A percentile compares a stretch with the other conserved stretches of the same genome.
phyloP scores from a whole-genome alignment of 2,888 invertebrate species.

The Drosophila limbata region DNA sequence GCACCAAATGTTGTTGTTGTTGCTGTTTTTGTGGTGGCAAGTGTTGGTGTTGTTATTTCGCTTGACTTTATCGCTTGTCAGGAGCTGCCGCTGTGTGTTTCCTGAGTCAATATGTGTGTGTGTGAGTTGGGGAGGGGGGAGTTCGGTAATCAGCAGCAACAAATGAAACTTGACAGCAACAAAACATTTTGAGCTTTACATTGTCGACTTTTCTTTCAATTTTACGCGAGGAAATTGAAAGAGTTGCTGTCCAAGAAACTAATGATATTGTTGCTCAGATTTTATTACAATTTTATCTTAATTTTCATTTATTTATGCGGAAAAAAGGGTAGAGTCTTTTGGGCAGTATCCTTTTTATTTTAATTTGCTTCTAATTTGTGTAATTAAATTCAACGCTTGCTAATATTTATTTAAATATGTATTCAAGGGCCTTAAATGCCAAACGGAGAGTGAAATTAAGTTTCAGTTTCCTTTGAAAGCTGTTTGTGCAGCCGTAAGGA shows the following conservation, averaged over 20 bases:
- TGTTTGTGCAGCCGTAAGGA: conserved; percentile 23
- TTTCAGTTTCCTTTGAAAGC: conserved; percentile 32
- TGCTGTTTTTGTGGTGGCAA: conserved; percentile 41
- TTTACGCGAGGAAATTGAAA: conserved; percentile 46
- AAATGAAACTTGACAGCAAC: conserved; percentile 69
- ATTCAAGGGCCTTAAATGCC: conserved; percentile 7
- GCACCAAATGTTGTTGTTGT: conserved; percentile 18
- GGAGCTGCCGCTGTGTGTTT: conserved; percentile 25
- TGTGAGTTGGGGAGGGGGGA: too few species aligned
- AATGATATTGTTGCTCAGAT: conserved; percentile 10
- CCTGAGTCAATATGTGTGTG: conserved; percentile 1
- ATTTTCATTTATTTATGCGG: conserved; percentile 19
- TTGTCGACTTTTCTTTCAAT: conserved; percentile 43
- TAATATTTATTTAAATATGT: conserved; percentile 51
- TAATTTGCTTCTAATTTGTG: conserved; percentile 30
- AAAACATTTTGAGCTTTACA: conserved; percentile 40
- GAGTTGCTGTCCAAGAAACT: conserved; percentile 8
- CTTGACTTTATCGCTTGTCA: conserved; percentile 61
- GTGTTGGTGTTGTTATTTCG: conserved; percentile 66
- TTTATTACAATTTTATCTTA: background rate
- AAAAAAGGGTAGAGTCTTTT: conserved; percentile 3
- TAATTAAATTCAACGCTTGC: conserved; percentile 66
- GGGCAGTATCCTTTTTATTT: conserved; percentile 3
- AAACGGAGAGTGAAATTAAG: conserved; percentile 27
- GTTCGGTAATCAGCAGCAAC: conserved; percentile 57